Percentiles rank a stretch among this genome's conserved stretches.
Conservation (phyloP, 1,140 invertebrate species). For the Drosophila bocki region DNA sequence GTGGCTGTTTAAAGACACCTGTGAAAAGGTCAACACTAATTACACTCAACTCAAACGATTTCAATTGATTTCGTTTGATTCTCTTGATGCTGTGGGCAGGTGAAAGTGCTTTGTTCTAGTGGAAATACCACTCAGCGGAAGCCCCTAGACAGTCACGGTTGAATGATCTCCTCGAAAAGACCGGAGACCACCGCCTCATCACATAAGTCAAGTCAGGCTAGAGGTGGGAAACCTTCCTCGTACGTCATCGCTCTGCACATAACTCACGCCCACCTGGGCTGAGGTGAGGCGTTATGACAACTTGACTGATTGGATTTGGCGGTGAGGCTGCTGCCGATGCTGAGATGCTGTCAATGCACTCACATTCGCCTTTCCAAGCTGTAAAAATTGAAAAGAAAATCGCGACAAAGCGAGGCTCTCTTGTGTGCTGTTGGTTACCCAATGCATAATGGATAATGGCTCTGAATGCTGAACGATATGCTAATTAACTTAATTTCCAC, state of each 20-base stretch:
- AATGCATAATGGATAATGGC: slow-evolving; percentile 41
- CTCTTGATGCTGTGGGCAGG: slow-evolving; percentile 18
- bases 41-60: slow-evolving; percentile 12
- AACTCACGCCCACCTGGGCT: slow-evolving; percentile 44
- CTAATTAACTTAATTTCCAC: slow-evolving; percentile 79
- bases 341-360: slow-evolving; percentile 50
- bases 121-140: slow-evolving; percentile 26
- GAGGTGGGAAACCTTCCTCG: slow-evolving; percentile 46
- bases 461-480: slow-evolving; percentile 41
- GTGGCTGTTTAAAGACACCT: slow-evolving; percentile 48
- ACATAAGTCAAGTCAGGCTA: slow-evolving; percentile 39
- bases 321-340: slow-evolving; percentile 21
- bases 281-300: slow-evolving; percentile 52
- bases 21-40: slow-evolving; percentile 76
- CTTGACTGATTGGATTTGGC: slow-evolving; percentile 63
- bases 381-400: slow-evolving; percentile 47
- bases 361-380: slow-evolving; percentile 11
- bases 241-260: slow-evolving; percentile 43
- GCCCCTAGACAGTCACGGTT: slow-evolving; percentile 35
- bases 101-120: slow-evolving; percentile 67
- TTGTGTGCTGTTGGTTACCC: slow-evolving; percentile 27
- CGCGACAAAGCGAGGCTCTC: slow-evolving; percentile 22
- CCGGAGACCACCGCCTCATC: background rate
- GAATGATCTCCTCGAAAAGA: slow-evolving; percentile 43
- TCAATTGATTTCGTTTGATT: slow-evolving; percentile 49